Conservation (phyloP, 23 tunicate genomes). For the Clavelina lepadiformis region DNA sequence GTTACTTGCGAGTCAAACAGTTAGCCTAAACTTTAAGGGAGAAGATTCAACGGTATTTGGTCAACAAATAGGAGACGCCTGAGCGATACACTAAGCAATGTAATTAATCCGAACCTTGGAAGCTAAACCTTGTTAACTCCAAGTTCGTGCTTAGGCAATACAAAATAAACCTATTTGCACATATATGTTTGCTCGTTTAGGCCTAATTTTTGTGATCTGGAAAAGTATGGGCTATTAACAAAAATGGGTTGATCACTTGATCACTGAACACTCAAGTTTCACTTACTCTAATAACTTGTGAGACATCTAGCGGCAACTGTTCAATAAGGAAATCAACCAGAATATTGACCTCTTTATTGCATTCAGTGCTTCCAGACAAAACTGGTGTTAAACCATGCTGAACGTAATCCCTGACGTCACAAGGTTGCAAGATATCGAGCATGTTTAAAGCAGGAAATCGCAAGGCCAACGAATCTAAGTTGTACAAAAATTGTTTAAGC, state of each 20-base stretch:
- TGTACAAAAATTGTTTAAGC: too few relatives aligned
- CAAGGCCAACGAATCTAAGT: conserved; percentile 16
- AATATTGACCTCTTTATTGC: conserved; percentile 35
- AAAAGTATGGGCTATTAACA: too few relatives aligned
- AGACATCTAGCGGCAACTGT: conserved; percentile 28
- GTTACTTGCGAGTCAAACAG: not conserved
- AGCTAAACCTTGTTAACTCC: too few relatives aligned
- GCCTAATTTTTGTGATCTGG: too few relatives aligned
- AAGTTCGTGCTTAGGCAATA: too few relatives aligned
- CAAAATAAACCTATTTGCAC: too few relatives aligned
- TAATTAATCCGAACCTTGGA: too few relatives aligned
- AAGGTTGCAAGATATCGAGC: conserved; percentile 26
- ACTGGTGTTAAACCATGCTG: conserved; percentile 13
- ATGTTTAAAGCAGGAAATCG: conserved; percentile 42
- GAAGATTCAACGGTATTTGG: too few relatives aligned
- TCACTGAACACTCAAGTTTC: not conserved
- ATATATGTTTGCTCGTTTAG: too few relatives aligned
- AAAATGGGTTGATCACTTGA: too few relatives aligned
- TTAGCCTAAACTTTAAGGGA: not conserved
- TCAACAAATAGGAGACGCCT: too few relatives aligned
- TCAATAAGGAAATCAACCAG: conserved; percentile 37
- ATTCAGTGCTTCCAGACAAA: conserved; percentile 21
- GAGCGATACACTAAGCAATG: too few relatives aligned
- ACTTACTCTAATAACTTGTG: conserved; percentile 45
- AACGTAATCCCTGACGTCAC: conserved; percentile 25